Base-by-base conservation (phyloP, 1,140 invertebrate genomes). In the Pygmarrhopalites habei region DNA sequence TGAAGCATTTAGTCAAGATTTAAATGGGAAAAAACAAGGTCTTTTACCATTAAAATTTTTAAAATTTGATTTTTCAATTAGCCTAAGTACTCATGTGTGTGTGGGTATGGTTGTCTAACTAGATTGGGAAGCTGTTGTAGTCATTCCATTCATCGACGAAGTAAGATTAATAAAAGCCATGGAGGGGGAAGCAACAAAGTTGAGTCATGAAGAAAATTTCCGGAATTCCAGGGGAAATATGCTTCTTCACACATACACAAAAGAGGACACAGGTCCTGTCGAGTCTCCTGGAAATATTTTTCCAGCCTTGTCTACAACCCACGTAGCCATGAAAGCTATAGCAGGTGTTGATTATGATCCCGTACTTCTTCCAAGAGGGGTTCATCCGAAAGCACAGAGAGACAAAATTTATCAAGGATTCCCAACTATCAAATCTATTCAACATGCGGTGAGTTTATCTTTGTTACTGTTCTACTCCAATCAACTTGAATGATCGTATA, bases 41-140 rank as follows among this genome's bases (percentile, higher is more conserved):
- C n/a, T n/a, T n/a, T n/a, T n/a, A n/a, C n/a, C n/a, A n/a, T n/a
- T n/a, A n/a, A n/a, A n/a, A n/a, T n/a, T n/a, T n/a, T n/a, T n/a
- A n/a, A n/a, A n/a, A n/a, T n/a, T n/a, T n/a, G n/a, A n/a, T n/a
- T n/a, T n/a, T n/a, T n/a, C n/a, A n/a, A n/a, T n/a, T n/a, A n/a
- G n/a, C n/a, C n/a, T n/a, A n/a, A n/a, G n/a, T n/a, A n/a, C n/a
- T n/a, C n/a, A n/a, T n/a, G n/a, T n/a, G n/a, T n/a, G n/a, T n/a
- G n/a, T n/a, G n/a, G n/a, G n/a, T n/a, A n/a, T n/a, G n/a, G n/a
- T n/a, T n/a, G n/a, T n/a, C n/a, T n/a, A n/a, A n/a, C n/a, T n/a
- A n/a, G 92, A 96, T 63, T 99, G 95, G 95, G 95, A 99, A 77
- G 95, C 95, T 25, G 88, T 99, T 0, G 92, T 98, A 7, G 79